Evolutionary conservation across 2,888 invertebrate species (phyloP).

Genomic region (Chaetoderma sp.): DNA sequence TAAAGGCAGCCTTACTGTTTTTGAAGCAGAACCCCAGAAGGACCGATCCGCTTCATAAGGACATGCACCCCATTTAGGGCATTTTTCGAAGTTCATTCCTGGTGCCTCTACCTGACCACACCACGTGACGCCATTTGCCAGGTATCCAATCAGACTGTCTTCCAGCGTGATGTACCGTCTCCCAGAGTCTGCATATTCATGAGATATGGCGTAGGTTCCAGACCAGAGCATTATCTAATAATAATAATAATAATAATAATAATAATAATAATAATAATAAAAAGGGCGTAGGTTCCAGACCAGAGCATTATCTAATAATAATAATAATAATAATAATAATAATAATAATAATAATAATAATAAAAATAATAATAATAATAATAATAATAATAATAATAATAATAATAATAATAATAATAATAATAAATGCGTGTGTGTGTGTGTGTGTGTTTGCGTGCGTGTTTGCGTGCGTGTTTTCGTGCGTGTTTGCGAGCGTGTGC

Average conservation of each 20-base stretch:
- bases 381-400: conserved; percentile 1
- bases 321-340: too few species aligned
- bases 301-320: too few species aligned
- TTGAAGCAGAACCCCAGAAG: conserved; percentile 51
- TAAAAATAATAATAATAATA: not conserved
- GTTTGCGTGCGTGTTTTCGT: too few species aligned
- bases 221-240: conserved; percentile 48
- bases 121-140: conserved; percentile 46
- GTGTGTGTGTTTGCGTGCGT: too few species aligned
- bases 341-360: not conserved
- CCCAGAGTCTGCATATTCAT: conserved; percentile 41
- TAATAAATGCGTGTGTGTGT: too few species aligned
- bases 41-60: conserved; percentile 40
- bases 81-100: conserved; percentile 38
- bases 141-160: conserved; percentile 48
- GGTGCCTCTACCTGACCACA: conserved; percentile 42
- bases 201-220: conserved; percentile 43
- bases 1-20: conserved; percentile 33
- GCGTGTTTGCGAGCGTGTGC: too few species aligned
- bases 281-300: too few species aligned
- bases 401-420: conserved; percentile 1
- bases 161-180: conserved; percentile 43
- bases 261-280: too few species aligned
- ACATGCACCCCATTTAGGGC: conserved; percentile 46
- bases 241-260: not conserved